Base-by-base conservation (phyloP, 2,888 invertebrate genomes). In the Metacarcinus magister region DNA sequence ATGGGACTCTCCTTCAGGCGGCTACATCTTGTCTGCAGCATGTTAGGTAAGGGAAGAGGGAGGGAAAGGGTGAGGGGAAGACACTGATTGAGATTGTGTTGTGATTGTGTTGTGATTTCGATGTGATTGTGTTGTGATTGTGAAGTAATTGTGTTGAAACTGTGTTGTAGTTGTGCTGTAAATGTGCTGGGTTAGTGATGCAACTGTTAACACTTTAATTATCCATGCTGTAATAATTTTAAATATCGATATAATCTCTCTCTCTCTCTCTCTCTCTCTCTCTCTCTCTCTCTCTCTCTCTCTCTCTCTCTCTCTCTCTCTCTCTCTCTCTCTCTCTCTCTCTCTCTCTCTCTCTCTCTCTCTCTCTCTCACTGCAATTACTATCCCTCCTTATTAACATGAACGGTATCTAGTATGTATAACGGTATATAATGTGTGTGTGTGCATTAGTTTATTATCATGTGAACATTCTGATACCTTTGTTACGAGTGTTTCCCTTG, bases 221-320 rank as follows among this genome's bases (percentile, higher is more conserved):
- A 2, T 67, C 23, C n/a, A 67, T 67, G 7, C n/a, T 5, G 19
- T 16, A 23, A 54, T 54, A 54, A 10, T 16, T 54, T 54, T 54
- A 16, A 54, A 54, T 54, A 54, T 54, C 8, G 16, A 54, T 16
- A 54, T 54, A 54, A 54, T 16, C n/a, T 67, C 67, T 67, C 67
- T 67, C 67, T 67, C 67, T 67, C 67, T 67, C 67, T 67, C 67
- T 67, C 23, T 23, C 23, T 23, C 23, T 23, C 23, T 23, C 23
- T 23, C 23, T 23, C 23, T 67, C 67, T 67, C 67, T 67, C 67
- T 67, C 67, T 67, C 67, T 67, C 67, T 67, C 60, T 60, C 60
- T 60, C 60, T 60, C 60, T 60, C 60, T 60, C 60, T 60, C 60
- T 60, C 60, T 60, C 60, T 60, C 60, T 60, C 60, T 60, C 60